These are phyloP conservation scores for Cantharis rufa DNA, from an alignment of 2,888 invertebrate species.

Conservation along the genomic window DNA sequence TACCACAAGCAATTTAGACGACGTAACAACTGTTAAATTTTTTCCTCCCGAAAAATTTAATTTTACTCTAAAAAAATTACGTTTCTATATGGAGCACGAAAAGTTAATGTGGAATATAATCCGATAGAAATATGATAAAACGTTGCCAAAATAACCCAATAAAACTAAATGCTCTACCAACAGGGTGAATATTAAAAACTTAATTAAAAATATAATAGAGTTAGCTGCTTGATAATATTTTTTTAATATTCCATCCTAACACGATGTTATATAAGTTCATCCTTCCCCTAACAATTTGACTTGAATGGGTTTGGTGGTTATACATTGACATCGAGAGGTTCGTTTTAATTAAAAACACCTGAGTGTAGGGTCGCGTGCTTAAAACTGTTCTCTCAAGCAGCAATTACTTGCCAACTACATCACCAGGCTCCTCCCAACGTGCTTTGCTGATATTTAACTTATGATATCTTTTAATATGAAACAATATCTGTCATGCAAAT, in stretches of 20 bases:
- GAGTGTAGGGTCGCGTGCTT: slow-evolving; percentile 32
- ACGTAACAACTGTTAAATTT: slow-evolving; percentile 28
- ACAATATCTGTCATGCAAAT: slow-evolving; percentile 15
- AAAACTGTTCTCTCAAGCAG: slow-evolving; percentile 30
- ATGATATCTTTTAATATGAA: slow-evolving; percentile 16
- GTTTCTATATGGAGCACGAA: background rate
- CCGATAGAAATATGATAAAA: slow-evolving; percentile 1
- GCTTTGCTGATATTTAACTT: slow-evolving; percentile 21
- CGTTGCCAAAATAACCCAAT: slow-evolving; percentile 13
- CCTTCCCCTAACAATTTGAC: slow-evolving; percentile 19
- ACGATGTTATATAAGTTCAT: slow-evolving; percentile 25
- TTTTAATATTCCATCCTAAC: slow-evolving; percentile 19
- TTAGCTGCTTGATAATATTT: slow-evolving; percentile 23
- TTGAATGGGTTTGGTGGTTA: slow-evolving; percentile 24
- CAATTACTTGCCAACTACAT: slow-evolving; percentile 22
- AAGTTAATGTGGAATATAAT: background rate
- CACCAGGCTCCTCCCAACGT: slow-evolving; percentile 16
- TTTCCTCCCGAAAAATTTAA: background rate
- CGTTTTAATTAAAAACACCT: slow-evolving; percentile 36
- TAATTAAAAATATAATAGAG: slow-evolving; percentile 29
- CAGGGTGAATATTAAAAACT: slow-evolving; percentile 24
- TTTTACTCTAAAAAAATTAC: background rate
- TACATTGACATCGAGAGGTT: slow-evolving; percentile 33
- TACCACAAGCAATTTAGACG: slow-evolving; percentile 26
- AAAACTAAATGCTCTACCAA: slow-evolving; percentile 19